A percentile compares a stretch with the other conserved stretches of the same genome.
Evolutionary conservation across 2,113 vertebrate genomes (phyloP).

Genomic region (Silurus glanis): DNA sequence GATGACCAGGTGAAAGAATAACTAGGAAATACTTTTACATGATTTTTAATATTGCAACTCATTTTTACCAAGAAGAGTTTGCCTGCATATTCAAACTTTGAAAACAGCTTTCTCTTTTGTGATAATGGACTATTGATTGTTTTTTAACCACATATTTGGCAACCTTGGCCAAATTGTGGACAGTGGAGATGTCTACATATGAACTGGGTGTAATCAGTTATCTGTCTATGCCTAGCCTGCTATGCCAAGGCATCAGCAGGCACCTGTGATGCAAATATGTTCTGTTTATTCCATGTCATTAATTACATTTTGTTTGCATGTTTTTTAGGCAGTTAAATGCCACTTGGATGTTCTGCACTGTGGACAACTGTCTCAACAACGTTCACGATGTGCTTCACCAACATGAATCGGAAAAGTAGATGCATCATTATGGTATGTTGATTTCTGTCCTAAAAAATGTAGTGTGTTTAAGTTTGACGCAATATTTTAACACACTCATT

Average conservation of each 20-base stretch:
- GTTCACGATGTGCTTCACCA: conserved; percentile 39
- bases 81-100: too few relatives aligned
- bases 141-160: background rate
- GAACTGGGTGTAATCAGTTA: background rate
- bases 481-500: too few relatives aligned
- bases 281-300: background rate
- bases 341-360: conserved; percentile 48
- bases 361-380: conserved; percentile 52
- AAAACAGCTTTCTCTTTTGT: background rate
- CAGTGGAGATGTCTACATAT: background rate
- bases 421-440: conserved; percentile 63
- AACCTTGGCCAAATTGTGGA: background rate
- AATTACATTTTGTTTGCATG: background rate
- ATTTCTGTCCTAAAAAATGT: background rate
- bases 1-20: too few relatives aligned
- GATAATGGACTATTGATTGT: too few relatives aligned
- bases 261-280: background rate
- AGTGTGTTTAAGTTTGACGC: too few relatives aligned
- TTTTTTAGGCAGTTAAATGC: conserved; percentile 33
- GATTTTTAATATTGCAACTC: too few relatives aligned
- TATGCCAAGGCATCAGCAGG: background rate
- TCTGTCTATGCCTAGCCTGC: background rate
- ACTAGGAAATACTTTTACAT: too few relatives aligned
- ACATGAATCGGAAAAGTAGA: conserved; percentile 54
- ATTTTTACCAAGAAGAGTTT: too few relatives aligned